Conservation (phyloP, 2,888 invertebrate genomes). For the Platycheirus rosarum region DNA sequence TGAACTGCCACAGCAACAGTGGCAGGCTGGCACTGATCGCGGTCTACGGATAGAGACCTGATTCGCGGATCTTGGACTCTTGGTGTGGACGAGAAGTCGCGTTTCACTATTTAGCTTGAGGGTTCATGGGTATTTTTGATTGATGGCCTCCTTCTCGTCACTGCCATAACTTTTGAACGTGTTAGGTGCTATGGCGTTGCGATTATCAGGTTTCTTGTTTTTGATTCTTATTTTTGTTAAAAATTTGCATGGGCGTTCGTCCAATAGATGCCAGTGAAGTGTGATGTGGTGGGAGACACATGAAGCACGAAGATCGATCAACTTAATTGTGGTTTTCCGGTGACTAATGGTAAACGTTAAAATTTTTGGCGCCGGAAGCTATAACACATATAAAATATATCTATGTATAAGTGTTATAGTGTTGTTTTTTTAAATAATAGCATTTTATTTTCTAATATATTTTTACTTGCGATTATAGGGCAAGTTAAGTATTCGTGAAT, state of each 20-base stretch:
- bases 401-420: too few species aligned
- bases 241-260: slow-evolving; percentile 50
- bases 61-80: slow-evolving; percentile 38
- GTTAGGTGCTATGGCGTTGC: slow-evolving; percentile 63
- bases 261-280: slow-evolving; percentile 50
- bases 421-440: too few species aligned
- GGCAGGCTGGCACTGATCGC: slow-evolving; percentile 36
- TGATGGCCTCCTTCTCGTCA: slow-evolving; percentile 73
- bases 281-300: slow-evolving; percentile 63
- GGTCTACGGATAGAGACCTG: slow-evolving; percentile 25
- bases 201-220: slow-evolving; percentile 19
- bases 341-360: slow-evolving; percentile 67
- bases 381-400: background rate
- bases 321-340: slow-evolving; percentile 21
- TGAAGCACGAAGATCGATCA: slow-evolving; percentile 61
- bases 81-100: slow-evolving; percentile 10
- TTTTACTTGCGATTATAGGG: too few species aligned
- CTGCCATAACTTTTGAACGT: slow-evolving; percentile 70
- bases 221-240: slow-evolving; percentile 8
- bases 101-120: slow-evolving; percentile 44
- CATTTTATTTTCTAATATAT: too few species aligned
- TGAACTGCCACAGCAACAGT: slow-evolving; percentile 39
- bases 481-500: too few species aligned
- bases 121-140: slow-evolving; percentile 62
- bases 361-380: slow-evolving; percentile 46